Conservation (phyloP, 2,888 invertebrate species). For the Cantharis lateralis region DNA sequence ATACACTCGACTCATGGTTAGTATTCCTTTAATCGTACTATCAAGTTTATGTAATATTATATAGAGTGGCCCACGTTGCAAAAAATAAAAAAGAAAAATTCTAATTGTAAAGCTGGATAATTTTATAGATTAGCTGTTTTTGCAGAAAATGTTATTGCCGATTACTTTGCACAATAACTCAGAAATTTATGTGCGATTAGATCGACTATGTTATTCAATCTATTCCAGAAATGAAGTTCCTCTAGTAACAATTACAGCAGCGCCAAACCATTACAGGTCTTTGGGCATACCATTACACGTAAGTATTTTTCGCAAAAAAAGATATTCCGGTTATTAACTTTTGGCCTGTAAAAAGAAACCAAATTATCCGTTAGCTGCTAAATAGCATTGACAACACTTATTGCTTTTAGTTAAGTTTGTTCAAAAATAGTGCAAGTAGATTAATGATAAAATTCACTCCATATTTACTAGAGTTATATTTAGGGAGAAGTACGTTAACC, state of each 20-base stretch:
- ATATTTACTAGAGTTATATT: no score
- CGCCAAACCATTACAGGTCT: slow-evolving; percentile 58
- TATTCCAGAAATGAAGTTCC: slow-evolving; percentile 73
- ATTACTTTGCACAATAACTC: slow-evolving; percentile 40
- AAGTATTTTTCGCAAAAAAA: slow-evolving; percentile 30
- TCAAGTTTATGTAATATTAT: no score
- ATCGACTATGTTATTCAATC: slow-evolving; percentile 72
- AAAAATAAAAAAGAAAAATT: no score
- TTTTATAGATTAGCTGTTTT: background rate
- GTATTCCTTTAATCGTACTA: background rate
- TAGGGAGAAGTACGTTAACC: no score
- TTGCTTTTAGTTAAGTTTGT: background rate
- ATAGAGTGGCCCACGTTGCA: background rate
- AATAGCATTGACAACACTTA: no score
- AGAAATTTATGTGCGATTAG: slow-evolving; percentile 66
- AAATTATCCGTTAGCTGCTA: background rate
- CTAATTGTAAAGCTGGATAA: background rate
- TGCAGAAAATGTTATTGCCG: slow-evolving; percentile 23
- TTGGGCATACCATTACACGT: slow-evolving; percentile 59
- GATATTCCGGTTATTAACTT: background rate
- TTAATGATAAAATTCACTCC: no score
- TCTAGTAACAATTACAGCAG: slow-evolving; percentile 74
- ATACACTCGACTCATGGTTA: slow-evolving; percentile 75
- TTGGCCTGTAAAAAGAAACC: background rate
- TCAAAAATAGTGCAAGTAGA: background rate